Conservation (phyloP, 2,888 invertebrate genomes). For the Falcaria lacertinaria region DNA sequence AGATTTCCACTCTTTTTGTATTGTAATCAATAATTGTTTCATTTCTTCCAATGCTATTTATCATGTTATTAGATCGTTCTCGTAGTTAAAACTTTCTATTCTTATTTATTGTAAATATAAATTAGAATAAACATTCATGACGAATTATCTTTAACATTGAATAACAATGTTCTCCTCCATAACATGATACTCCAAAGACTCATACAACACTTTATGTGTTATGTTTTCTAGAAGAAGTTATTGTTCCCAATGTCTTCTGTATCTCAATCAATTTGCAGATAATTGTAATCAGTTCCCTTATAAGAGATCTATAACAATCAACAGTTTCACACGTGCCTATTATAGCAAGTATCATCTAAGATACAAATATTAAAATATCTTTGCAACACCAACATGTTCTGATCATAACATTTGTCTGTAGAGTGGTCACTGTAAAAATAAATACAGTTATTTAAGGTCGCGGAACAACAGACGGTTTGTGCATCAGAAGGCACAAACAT, state of each 20-base stretch:
- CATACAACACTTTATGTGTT: background rate
- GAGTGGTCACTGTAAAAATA: conserved; percentile 78
- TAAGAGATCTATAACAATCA: conserved; percentile 36
- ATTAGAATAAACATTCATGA: no score
- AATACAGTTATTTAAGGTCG: conserved; percentile 72
- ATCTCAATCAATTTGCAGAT: background rate
- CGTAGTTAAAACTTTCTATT: background rate
- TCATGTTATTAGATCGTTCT: no score
- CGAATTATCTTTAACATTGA: background rate
- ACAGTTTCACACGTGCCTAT: conserved; percentile 65
- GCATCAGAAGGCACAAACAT: conserved; percentile 25
- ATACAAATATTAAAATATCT: conserved; percentile 72
- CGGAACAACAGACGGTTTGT: conserved; percentile 31
- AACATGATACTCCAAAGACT: background rate
- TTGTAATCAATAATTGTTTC: no score
- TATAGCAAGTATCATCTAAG: conserved; percentile 61
- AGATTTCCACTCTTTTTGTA: no score
- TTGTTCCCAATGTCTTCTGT: background rate
- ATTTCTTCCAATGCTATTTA: no score
- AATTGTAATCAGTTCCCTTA: background rate
- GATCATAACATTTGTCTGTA: conserved; percentile 72
- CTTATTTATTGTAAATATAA: no score
- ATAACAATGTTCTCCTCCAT: background rate
- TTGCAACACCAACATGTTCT: conserved; percentile 71
- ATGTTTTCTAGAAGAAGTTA: background rate